A percentile compares a stretch with the other conserved stretches of the same genome.
Evolutionary conservation across 2,113 vertebrate species (phyloP).

Genomic region (Tympanuchus pallidicinctus): DNA sequence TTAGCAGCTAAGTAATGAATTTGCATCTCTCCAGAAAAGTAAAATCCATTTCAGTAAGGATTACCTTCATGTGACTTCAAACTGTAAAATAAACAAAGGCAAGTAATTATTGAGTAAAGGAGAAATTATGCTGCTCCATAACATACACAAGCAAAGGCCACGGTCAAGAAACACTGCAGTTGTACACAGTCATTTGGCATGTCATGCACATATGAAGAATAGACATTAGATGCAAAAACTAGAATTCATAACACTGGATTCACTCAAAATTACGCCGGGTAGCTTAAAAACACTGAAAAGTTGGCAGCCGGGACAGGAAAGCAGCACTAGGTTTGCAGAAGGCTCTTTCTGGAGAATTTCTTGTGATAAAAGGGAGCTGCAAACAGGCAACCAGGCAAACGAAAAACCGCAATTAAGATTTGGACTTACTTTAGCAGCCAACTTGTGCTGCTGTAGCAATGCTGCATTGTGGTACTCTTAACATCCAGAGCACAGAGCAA

Average conservation of each 20-base stretch:
- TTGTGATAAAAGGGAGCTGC: not conserved
- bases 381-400: rapidly evolving
- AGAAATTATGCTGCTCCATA: not conserved
- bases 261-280: rapidly evolving
- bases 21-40: slow-evolving; percentile 6
- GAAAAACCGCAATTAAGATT: not conserved
- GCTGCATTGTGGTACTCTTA: not conserved
- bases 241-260: not conserved
- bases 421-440: not conserved
- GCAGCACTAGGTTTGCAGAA: not conserved
- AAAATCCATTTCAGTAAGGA: not conserved
- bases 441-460: not conserved
- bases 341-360: not conserved
- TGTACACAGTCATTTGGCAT: not conserved
- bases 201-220: not conserved
- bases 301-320: rapidly evolving
- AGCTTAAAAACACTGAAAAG: not conserved
- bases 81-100: slow-evolving; percentile 16
- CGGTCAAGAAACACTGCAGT: not conserved
- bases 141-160: not conserved
- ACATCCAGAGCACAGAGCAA: not conserved
- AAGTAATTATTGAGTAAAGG: not conserved
- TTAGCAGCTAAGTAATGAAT: not conserved
- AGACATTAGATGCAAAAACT: not conserved
- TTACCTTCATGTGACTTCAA: not conserved